phyloP scores from a whole-genome alignment of 2,113 vertebrate species.

The Thunnus thynnus region DNA sequence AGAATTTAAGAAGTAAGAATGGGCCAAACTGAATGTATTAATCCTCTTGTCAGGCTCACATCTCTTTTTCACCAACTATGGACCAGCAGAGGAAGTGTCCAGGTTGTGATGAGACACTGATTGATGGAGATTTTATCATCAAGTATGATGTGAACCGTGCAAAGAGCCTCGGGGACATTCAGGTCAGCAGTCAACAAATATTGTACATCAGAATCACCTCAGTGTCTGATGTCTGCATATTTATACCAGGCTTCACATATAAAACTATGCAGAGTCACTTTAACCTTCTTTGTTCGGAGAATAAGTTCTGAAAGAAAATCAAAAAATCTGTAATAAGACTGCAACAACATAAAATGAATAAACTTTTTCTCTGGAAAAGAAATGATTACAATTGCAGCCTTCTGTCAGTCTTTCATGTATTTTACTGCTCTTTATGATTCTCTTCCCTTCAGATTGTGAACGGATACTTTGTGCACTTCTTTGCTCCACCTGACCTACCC shows the following conservation, averaged over 20 bases:
- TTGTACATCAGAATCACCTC: not conserved
- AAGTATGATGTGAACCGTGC: constrained; percentile 91
- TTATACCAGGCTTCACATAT: not conserved
- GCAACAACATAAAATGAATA: not conserved
- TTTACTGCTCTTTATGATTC: not conserved
- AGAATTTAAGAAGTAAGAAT: too few relatives aligned
- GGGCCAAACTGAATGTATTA: not conserved
- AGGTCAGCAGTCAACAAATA: constrained; percentile 81
- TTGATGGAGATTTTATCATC: constrained; percentile 88
- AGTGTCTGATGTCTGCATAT: not conserved
- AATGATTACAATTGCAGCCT: too few relatives aligned
- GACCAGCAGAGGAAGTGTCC: constrained; percentile 91
- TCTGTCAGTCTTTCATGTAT: not conserved
- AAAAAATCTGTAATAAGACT: not conserved
- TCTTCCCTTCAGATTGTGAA: constrained; percentile 69
- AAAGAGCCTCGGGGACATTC: constrained; percentile 85
- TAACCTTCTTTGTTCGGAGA: not conserved
- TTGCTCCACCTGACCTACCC: too few relatives aligned
- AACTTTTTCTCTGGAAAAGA: not conserved
- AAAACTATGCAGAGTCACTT: not conserved
- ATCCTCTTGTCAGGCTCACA: constrained; percentile 73
- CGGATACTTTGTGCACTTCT: too few relatives aligned
- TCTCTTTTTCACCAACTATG: constrained; percentile 83
- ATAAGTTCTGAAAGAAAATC: not conserved
- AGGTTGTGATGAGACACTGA: constrained; percentile 85